Percentiles rank a stretch among this genome's conserved stretches.
These are phyloP conservation scores for Cloeon dipterum DNA, from an alignment of 2,888 invertebrate genomes.

Conservation along the genomic window DNA sequence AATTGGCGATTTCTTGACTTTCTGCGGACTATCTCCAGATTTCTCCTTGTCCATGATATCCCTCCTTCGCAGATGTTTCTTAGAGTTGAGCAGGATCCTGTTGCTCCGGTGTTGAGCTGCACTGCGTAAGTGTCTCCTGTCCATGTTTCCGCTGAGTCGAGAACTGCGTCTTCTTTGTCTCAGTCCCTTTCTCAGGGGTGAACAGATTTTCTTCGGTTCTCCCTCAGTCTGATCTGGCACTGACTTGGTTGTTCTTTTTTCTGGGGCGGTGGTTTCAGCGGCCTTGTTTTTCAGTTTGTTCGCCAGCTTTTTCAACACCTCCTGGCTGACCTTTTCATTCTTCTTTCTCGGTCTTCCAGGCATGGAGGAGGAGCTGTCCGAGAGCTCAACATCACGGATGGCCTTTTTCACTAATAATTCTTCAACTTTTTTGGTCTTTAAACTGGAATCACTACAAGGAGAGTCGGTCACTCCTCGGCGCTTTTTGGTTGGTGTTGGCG, in stretches of 20 bases:
- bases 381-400: not conserved
- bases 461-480: not conserved
- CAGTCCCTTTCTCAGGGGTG: not conserved
- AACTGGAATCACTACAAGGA: not conserved
- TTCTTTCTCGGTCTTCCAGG: not conserved
- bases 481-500: not conserved
- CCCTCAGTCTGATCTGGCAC: slow-evolving; percentile 1
- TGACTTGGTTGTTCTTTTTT: not conserved
- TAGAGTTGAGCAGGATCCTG: slow-evolving; percentile 17
- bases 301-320: not conserved
- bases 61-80: slow-evolving; percentile 14
- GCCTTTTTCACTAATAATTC: not conserved
- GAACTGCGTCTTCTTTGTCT: slow-evolving; percentile 4
- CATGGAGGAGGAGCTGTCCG: not conserved
- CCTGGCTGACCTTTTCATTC: not conserved
- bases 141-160: slow-evolving; percentile 2
- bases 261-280: not conserved
- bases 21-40: slow-evolving; percentile 1
- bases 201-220: not conserved
- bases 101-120: slow-evolving; percentile 17
- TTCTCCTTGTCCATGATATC: not conserved
- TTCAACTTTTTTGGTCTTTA: not conserved
- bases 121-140: slow-evolving; percentile 16
- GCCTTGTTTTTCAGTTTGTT: not conserved
- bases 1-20: slow-evolving; percentile 21